phyloP scores from a whole-genome alignment of 2,113 vertebrate species.

The Notiomystis cincta region DNA sequence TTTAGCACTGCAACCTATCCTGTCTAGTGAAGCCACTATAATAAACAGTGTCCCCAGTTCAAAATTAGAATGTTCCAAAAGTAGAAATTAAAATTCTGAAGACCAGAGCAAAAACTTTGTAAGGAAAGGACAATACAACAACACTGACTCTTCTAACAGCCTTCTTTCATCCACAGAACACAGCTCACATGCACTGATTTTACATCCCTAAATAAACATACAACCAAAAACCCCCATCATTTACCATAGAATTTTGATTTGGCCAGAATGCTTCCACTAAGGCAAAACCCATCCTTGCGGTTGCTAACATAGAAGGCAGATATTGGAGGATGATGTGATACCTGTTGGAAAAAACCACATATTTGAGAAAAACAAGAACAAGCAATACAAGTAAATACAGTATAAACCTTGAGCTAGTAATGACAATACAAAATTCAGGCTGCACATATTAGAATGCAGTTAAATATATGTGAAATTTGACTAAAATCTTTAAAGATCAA shows the following conservation, averaged over 20 bases:
- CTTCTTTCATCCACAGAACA: not conserved
- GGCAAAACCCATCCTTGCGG: slow-evolving; percentile 97
- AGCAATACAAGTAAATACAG: not conserved
- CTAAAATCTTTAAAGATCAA: not conserved
- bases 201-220: not conserved
- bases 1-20: not conserved
- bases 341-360: slow-evolving; percentile 67
- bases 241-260: slow-evolving; percentile 99
- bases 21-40: not conserved
- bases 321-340: slow-evolving; percentile 97
- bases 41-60: not conserved
- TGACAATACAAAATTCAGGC: not conserved
- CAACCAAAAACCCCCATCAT: not conserved
- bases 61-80: not conserved
- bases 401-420: not conserved
- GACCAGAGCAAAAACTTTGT: not conserved
- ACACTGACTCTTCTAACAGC: not conserved
- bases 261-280: slow-evolving; percentile 96
- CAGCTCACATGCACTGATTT: not conserved
- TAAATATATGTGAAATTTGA: not conserved
- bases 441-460: not conserved
- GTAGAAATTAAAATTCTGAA: not conserved
- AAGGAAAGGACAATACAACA: not conserved
- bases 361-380: not conserved
- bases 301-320: slow-evolving; percentile 98